Conservation (phyloP, 2,113 vertebrate species). For the Poeciliopsis occidentalis region DNA sequence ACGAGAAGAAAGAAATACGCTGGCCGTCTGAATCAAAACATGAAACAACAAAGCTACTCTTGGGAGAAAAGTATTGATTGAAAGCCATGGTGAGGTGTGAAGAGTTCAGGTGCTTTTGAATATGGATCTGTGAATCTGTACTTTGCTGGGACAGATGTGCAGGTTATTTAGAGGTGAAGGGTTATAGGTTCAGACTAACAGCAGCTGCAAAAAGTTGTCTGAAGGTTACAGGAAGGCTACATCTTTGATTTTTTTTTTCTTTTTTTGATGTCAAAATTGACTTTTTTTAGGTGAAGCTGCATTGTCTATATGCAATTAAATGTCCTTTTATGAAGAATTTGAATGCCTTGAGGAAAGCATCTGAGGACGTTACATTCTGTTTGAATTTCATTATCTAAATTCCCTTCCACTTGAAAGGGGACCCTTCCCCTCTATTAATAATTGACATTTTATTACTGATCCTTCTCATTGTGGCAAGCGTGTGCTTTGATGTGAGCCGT, state of each 20-base stretch:
- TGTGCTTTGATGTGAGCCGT: slow-evolving; percentile 74
- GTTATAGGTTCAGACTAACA: slow-evolving; percentile 49
- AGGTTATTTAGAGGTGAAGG: slow-evolving; percentile 65
- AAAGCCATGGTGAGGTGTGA: slow-evolving; percentile 54
- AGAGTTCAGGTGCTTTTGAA: slow-evolving; percentile 54
- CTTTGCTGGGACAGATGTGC: slow-evolving; percentile 58
- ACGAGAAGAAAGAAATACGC: slow-evolving; percentile 28
- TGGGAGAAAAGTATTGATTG: slow-evolving; percentile 62
- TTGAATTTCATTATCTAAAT: slow-evolving; percentile 75
- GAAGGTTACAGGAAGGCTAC: slow-evolving; percentile 31
- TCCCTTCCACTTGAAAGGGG: slow-evolving; percentile 72
- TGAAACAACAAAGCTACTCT: slow-evolving; percentile 61
- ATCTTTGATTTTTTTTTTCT: slow-evolving; percentile 3
- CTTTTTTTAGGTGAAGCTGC: neutral
- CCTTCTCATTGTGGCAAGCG: slow-evolving; percentile 49
- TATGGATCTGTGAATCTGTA: slow-evolving; percentile 43
- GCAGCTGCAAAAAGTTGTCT: slow-evolving; percentile 40
- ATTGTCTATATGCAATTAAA: neutral
- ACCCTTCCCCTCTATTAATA: slow-evolving; percentile 79
- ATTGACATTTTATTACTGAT: slow-evolving; percentile 75
- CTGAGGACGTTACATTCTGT: slow-evolving; percentile 52
- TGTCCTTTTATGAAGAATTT: slow-evolving; percentile 21
- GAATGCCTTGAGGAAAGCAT: slow-evolving; percentile 61
- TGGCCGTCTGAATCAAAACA: slow-evolving; percentile 58
- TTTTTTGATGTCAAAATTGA: slow-evolving; percentile 6